Evolutionary conservation across 1,140 invertebrate species (phyloP).

Genomic region (Hyphantria cunea): DNA sequence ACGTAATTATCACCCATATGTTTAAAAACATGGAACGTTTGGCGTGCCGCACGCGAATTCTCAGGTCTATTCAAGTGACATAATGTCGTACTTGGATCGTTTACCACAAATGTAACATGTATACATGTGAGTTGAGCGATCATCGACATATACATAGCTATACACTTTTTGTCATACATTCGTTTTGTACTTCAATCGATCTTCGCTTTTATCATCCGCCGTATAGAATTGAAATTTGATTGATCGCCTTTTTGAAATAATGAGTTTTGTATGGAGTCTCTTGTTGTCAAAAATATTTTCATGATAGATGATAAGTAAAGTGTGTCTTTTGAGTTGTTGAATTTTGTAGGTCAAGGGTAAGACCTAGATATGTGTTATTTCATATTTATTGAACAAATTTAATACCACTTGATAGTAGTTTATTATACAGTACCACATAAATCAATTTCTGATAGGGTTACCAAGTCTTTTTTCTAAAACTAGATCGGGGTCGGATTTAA

Average conservation of each 20-base stretch:
- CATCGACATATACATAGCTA: slow-evolving; percentile 7
- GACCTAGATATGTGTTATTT: too few species aligned
- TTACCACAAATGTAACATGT: slow-evolving; percentile 15
- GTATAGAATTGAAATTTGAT: slow-evolving; percentile 20
- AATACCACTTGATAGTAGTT: too few species aligned
- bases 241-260: slow-evolving; percentile 11
- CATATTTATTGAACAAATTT: too few species aligned
- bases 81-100: slow-evolving; percentile 42
- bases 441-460: too few species aligned
- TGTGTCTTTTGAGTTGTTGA: neutral
- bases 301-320: neutral
- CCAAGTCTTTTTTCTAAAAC: too few species aligned
- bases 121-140: slow-evolving; percentile 1
- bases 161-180: slow-evolving; percentile 8
- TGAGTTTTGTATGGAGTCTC: slow-evolving; percentile 7
- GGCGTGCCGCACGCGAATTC: slow-evolving; percentile 52
- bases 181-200: slow-evolving; percentile 2
- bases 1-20: slow-evolving; percentile 23
- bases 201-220: slow-evolving; percentile 4
- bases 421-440: too few species aligned
- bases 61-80: slow-evolving; percentile 48
- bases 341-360: neutral
- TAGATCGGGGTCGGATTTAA: too few species aligned
- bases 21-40: slow-evolving; percentile 38
- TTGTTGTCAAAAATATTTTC: slow-evolving; percentile 5